Conservation (phyloP, 2,797 vertebrate genomes). For the Sylvilagus floridanus region DNA sequence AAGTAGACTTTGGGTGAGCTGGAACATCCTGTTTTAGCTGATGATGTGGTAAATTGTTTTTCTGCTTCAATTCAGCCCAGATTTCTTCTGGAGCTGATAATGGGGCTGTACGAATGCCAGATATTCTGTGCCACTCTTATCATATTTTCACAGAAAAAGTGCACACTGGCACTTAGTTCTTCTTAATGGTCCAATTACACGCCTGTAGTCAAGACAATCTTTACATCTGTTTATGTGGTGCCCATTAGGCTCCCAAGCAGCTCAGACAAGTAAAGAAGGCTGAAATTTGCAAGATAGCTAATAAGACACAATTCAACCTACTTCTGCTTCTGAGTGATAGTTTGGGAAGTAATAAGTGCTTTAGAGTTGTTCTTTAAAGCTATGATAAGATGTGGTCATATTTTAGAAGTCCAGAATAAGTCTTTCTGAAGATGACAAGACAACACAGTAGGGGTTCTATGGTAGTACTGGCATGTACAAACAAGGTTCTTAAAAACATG, state of each 20-base stretch:
- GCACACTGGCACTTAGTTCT: constrained; percentile 57
- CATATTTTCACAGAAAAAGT: constrained; percentile 77
- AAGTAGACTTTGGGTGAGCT: constrained; percentile 73
- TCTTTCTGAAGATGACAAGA: neutral
- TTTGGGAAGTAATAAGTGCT: neutral
- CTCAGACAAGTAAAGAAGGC: constrained; percentile 48
- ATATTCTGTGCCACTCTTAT: constrained; percentile 61
- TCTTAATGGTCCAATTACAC: constrained; percentile 69
- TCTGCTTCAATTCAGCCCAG: constrained; percentile 83
- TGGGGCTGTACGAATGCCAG: constrained; percentile 76
- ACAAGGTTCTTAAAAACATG: constrained; percentile 23
- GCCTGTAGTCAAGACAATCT: constrained; percentile 41
- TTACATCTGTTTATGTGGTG: constrained; percentile 53
- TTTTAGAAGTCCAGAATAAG: constrained; percentile 12
- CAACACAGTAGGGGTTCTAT: neutral
- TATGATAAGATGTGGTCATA: constrained; percentile 42
- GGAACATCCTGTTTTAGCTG: constrained; percentile 77
- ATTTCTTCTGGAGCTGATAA: constrained; percentile 78
- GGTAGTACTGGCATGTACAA: constrained; percentile 45
- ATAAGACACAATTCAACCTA: constrained; percentile 27
- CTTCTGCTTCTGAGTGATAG: constrained; percentile 37
- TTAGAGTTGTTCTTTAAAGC: constrained; percentile 50
- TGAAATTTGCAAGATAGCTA: constrained; percentile 60
- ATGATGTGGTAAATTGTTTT: constrained; percentile 85
- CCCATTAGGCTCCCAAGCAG: constrained; percentile 19